Evolutionary conservation across 2,113 vertebrate genomes (phyloP), one percentile per base, ranked within the genome.

Genomic region (Ursus arctos): DNA sequence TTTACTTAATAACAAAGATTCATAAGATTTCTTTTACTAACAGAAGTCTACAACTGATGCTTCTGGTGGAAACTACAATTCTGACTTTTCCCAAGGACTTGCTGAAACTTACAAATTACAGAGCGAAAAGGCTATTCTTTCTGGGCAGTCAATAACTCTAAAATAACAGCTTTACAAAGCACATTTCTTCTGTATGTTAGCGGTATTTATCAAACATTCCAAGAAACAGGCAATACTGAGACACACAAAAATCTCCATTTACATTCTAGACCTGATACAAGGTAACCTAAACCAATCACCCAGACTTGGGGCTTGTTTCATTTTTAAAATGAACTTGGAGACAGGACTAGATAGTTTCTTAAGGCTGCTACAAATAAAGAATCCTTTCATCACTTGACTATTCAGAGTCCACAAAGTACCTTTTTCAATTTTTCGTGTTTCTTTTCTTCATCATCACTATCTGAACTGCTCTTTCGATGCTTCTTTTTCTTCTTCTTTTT

Each of bases 351-450:
- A 61, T 21, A 18, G 49, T 43, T 83, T 74, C 55, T 51, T 67
- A 55, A 22, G 26, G 53, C n/a, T 10, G 8, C 18, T 67, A 51
- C 14, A 76, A 31, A 71, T 40, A 80, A 43, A 74, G 53, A 85
- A 18, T 24, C 10, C 24, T n/a, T 21, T 11, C 49, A 92, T 71
- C 53, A 81, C 9, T 94, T 88, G 21, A 61, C 81, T 61, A 65
- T 33, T 59, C 69, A 57, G 63, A 84, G 8, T 85, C n/a, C 51
- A 91, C 4, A 82, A 15, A 18, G 15, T 33, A 99, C 99, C 99
- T 99, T 99, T 97, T 99, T 99, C 91, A 99, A 98, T 97, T 99
- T 99, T 97, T 99, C 99, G 80, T 99, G 99, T 97, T 99, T 99
- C 98, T 99, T 99, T 72, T 99, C 99, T 85, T 99, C 99, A 18